Conservation (phyloP, 2,113 vertebrate genomes). For the Zingel zingel region DNA sequence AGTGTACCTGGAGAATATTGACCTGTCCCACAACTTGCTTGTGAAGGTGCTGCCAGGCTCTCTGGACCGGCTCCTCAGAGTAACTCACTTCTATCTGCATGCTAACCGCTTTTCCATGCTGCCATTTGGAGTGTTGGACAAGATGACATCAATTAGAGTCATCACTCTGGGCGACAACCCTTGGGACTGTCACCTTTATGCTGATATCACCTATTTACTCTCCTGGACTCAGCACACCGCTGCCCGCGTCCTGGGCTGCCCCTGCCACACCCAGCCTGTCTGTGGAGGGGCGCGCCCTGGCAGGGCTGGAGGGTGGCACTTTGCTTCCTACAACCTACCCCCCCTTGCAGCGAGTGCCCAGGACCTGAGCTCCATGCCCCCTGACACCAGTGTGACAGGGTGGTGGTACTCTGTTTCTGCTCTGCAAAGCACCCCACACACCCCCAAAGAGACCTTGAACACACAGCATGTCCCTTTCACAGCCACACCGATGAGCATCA, state of each 20-base stretch:
- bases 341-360: slow-evolving; percentile 61
- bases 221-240: slow-evolving; percentile 87
- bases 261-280: slow-evolving; percentile 85
- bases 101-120: slow-evolving; percentile 92
- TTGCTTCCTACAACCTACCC: slow-evolving; percentile 74
- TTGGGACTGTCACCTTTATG: slow-evolving; percentile 89
- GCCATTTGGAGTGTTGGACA: slow-evolving; percentile 87
- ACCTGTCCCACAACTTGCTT: slow-evolving; percentile 93
- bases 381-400: slow-evolving; percentile 49
- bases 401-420: slow-evolving; percentile 70
- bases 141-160: slow-evolving; percentile 83
- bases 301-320: slow-evolving; percentile 77
- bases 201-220: slow-evolving; percentile 86
- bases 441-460: slow-evolving; percentile 23
- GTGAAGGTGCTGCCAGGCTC: slow-evolving; percentile 92
- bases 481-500: slow-evolving; percentile 21
- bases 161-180: slow-evolving; percentile 92
- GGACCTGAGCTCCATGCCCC: slow-evolving; percentile 41
- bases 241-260: slow-evolving; percentile 85
- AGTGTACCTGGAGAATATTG: slow-evolving; percentile 86
- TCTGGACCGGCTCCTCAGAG: slow-evolving; percentile 85
- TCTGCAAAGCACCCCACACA: slow-evolving; percentile 40
- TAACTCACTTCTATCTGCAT: slow-evolving; percentile 91
- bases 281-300: slow-evolving; percentile 67
- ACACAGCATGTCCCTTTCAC: slow-evolving; percentile 30